Evolutionary conservation across 37 sponge, comb jelly and placozoan genomes (phyloP), one percentile per base, ranked within the genome.

Genomic region (Cladorhizidae sp.): DNA sequence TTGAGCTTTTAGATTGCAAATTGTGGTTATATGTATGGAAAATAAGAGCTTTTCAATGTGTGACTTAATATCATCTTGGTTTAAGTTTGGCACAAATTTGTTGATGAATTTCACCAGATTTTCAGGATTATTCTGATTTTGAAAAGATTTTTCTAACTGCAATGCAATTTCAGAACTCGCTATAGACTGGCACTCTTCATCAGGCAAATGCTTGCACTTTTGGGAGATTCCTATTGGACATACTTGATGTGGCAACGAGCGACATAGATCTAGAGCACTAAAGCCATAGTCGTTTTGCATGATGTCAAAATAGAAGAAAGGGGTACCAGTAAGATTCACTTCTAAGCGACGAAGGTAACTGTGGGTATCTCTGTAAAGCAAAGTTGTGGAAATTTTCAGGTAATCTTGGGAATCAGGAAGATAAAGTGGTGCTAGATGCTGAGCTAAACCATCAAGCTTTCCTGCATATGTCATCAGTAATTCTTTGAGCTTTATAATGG

Each of bases 181-280:
- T 21, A 12, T 32, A 23, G 21, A 6, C 5, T 31, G 1, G 51
- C 56, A 56, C 31, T 51, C 73, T 72, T 81, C 63, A 18, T 25
- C 21, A 72, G 51, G 25, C 14, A 45, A 15, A 36, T 81, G 72
- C 28, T 54, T 20, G 35, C 57, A 55, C 2, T 31, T 7, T 28
- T 56, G 3, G 11, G 82, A 81, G 38, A 81, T 40, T n/a, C 63
- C 25, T 35, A 29, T 56, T 57, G 82, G 82, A 37, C 82, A 56
- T 32, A 81, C 59, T 22, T 41, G 35, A 42, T 72, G 20, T 37
- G 82, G 82, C 22, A 81, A 29, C 40, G 2, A 11, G 12, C 22
- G 63, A 51, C 82, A 81, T 11, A 82, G 1, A 68, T 81, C 40
- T 29, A 57, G 18, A 33, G 55, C 55, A 56, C 15, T 56, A 18